Evolutionary conservation across 1,140 invertebrate species (phyloP).

Genomic region (Lepidurus couesii): DNA sequence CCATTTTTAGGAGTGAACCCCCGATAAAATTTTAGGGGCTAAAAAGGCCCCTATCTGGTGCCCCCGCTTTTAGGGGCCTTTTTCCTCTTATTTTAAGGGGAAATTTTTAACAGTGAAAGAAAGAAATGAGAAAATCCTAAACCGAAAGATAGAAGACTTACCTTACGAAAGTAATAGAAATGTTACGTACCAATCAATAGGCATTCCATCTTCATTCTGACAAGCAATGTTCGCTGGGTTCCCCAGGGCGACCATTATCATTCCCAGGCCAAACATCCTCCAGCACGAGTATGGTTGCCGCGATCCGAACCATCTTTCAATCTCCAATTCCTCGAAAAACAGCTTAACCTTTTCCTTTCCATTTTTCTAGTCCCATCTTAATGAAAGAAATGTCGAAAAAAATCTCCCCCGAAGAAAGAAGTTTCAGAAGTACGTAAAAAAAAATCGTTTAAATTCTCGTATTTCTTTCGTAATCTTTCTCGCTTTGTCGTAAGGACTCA

Average conservation of each 20-base stretch:
- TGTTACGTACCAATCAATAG: conserved; percentile 27
- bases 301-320: background rate
- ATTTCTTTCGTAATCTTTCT: background rate
- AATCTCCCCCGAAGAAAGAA: background rate
- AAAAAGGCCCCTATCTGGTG: too few species aligned
- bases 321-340: background rate
- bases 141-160: background rate
- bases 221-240: conserved; percentile 14
- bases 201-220: conserved; percentile 20
- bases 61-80: too few species aligned
- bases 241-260: conserved; percentile 22
- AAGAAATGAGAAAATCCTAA: background rate
- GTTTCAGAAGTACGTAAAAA: background rate
- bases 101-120: too few species aligned
- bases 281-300: background rate
- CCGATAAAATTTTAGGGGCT: too few species aligned
- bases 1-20: too few species aligned
- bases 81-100: too few species aligned
- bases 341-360: conserved; percentile 9
- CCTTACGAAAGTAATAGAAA: background rate
- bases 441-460: background rate
- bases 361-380: background rate
- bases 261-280: conserved; percentile 7
- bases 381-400: background rate
- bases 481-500: background rate